Percentiles rank a stretch among this genome's conserved stretches.
Conservation (phyloP, 2,888 invertebrate species). For the Odontothrips loti region DNA sequence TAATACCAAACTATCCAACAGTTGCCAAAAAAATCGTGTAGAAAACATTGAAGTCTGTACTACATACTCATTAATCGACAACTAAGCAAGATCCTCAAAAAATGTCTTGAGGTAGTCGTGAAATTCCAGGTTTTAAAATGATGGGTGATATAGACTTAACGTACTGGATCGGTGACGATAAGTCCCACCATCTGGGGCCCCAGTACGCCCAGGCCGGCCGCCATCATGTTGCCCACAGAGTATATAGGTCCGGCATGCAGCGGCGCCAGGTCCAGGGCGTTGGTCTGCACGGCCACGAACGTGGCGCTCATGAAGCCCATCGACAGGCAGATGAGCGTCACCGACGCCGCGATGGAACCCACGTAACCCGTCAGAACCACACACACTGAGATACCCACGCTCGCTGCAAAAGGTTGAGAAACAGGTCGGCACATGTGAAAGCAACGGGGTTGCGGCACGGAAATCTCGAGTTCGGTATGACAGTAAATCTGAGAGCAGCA, state of each 20-base stretch:
- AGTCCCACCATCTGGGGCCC: background rate
- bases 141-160: too few species aligned
- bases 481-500: too few species aligned
- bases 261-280: background rate
- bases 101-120: too few species aligned
- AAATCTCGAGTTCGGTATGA: too few species aligned
- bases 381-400: background rate
- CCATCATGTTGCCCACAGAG: background rate
- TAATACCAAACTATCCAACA: too few species aligned
- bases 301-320: background rate
- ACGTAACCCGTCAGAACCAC: background rate
- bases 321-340: background rate
- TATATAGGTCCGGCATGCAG: background rate
- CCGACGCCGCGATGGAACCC: background rate
- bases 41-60: too few species aligned
- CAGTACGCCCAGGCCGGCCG: background rate
- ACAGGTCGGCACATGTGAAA: too few species aligned
- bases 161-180: background rate
- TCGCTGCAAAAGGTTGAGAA: background rate
- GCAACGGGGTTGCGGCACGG: too few species aligned
- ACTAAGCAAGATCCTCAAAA: too few species aligned
- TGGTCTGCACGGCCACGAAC: background rate
- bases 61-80: too few species aligned
- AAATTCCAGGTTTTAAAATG: too few species aligned
- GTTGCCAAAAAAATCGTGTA: too few species aligned